Evolutionary conservation across 2,888 invertebrate species (phyloP).

Genomic region (Fragum whitleyi): DNA sequence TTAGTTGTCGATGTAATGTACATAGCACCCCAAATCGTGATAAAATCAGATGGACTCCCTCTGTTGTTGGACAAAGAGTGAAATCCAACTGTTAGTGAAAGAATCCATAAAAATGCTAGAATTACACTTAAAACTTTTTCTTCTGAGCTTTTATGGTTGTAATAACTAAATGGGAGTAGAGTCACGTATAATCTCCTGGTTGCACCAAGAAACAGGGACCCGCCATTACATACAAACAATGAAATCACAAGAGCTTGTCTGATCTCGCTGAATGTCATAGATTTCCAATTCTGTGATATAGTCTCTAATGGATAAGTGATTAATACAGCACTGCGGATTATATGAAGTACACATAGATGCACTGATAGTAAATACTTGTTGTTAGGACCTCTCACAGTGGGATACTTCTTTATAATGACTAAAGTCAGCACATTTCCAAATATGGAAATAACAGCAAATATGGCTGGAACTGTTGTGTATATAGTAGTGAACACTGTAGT

Average conservation of each 20-base stretch:
- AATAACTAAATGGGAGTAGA: not conserved
- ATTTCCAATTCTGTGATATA: not conserved
- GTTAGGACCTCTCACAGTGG: slow-evolving; percentile 9
- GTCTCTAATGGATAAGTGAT: slow-evolving; percentile 10
- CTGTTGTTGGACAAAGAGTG: not conserved
- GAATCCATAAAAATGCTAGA: not conserved
- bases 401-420: slow-evolving; percentile 6
- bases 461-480: not conserved
- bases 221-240: slow-evolving; percentile 1
- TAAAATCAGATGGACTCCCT: not conserved
- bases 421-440: not conserved
- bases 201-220: not conserved
- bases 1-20: not conserved
- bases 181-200: slow-evolving; percentile 6
- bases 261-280: not conserved
- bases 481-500: slow-evolving; percentile 9
- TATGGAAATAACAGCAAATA: not conserved
- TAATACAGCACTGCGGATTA: not conserved
- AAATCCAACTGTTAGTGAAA: not conserved
- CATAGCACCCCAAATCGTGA: slow-evolving; percentile 3
- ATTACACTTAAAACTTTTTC: not conserved
- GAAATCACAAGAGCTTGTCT: slow-evolving; percentile 7
- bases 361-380: slow-evolving; percentile 17
- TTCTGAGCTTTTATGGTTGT: not conserved
- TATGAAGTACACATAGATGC: not conserved